Evolutionary conservation across 2,113 vertebrate genomes (phyloP).

Genomic region (Carassius carassius): DNA sequence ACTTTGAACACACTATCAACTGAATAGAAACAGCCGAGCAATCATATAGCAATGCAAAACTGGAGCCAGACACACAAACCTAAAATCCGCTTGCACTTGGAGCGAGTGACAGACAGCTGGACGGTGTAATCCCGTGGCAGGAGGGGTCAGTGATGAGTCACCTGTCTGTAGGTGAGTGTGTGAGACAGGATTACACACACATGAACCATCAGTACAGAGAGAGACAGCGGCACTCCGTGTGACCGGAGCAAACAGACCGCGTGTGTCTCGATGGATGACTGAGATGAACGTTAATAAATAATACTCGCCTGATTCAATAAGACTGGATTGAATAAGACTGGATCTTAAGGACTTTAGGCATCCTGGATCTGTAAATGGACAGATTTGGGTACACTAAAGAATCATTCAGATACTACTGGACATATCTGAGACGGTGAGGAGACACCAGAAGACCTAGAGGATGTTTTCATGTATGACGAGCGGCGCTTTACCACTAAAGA

Average conservation of each 20-base stretch:
- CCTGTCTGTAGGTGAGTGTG: constrained; percentile 40
- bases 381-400: background rate
- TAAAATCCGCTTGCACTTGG: background rate
- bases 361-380: background rate
- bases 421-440: background rate
- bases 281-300: background rate
- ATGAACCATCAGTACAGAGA: constrained; percentile 22
- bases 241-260: background rate
- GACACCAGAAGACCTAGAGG: background rate
- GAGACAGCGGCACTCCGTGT: background rate
- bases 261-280: background rate
- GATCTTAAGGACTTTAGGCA: background rate
- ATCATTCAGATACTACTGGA: background rate
- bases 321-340: no score
- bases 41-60: background rate
- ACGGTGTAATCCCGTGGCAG: constrained; percentile 19
- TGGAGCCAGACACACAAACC: constrained; percentile 13
- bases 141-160: constrained; percentile 25
- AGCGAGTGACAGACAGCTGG: constrained; percentile 19
- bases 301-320: no score
- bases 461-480: constrained; percentile 65
- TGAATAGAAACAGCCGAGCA: background rate
- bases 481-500: constrained; percentile 30
- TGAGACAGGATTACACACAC: constrained; percentile 58
- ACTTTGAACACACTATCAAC: background rate